A percentile compares a stretch with the other conserved stretches of the same genome.
These are phyloP conservation scores for Panagrolaimus sp. DNA, from an alignment of 1,140 invertebrate genomes.

Conservation along the genomic window DNA sequence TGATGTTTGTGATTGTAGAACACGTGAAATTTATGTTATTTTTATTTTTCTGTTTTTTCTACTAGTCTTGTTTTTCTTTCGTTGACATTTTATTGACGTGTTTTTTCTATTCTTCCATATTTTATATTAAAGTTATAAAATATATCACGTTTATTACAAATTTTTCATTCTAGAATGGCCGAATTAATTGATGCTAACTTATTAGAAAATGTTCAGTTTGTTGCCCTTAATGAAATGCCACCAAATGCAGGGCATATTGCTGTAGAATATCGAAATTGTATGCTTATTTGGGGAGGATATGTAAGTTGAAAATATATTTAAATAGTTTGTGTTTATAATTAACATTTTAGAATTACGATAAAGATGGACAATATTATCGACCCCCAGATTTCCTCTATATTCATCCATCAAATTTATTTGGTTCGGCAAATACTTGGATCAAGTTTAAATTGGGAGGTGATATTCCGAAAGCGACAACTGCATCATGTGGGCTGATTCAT, in stretches of 20 bases:
- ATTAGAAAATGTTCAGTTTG: neutral
- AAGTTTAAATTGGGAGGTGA: slow-evolving; percentile 22
- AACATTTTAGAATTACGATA: slow-evolving; percentile 17
- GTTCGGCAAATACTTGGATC: slow-evolving; percentile 12
- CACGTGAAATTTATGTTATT: neutral
- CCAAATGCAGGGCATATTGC: slow-evolving; percentile 26
- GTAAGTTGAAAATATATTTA: neutral
- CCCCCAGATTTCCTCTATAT: slow-evolving; percentile 19
- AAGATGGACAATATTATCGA: slow-evolving; percentile 19
- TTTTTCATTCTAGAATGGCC: neutral
- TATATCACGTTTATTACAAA: neutral
- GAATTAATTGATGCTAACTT: neutral
- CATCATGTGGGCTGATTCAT: slow-evolving; percentile 18
- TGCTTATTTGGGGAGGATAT: slow-evolving; percentile 26
- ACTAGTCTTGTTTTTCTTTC: slow-evolving; percentile 1
- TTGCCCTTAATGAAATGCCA: neutral
- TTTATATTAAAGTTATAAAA: neutral
- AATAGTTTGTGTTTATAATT: neutral
- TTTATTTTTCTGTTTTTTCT: neutral
- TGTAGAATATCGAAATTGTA: slow-evolving; percentile 22
- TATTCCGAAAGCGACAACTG: slow-evolving; percentile 21
- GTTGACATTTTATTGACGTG: neutral
- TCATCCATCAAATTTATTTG: slow-evolving; percentile 19
- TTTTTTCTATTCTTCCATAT: neutral
- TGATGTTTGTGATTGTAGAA: neutral